A percentile compares a stretch with the other conserved stretches of the same genome.
These are phyloP conservation scores for Anastatus disparis DNA, from an alignment of 1,140 invertebrate genomes.

Conservation along the genomic window DNA sequence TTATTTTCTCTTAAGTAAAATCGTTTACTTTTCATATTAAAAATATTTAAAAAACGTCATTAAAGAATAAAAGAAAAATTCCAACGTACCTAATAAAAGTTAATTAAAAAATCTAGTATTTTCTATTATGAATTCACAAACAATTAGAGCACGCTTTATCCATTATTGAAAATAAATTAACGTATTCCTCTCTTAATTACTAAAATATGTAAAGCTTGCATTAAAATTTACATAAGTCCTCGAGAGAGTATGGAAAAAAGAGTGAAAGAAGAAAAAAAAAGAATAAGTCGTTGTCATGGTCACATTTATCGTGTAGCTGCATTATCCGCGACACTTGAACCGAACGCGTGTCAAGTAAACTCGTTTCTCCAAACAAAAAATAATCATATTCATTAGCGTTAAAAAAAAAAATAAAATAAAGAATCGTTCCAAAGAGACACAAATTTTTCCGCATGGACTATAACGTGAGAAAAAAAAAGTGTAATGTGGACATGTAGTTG, in stretches of 20 bases:
- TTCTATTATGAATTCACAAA: no score
- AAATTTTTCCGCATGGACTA: slow-evolving; percentile 29
- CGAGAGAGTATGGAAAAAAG: neutral
- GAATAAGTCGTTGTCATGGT: neutral
- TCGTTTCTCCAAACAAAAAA: slow-evolving; percentile 6
- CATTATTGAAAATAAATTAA: neutral
- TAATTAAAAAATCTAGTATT: no score
- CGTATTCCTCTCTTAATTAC: neutral
- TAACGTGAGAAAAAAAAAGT: slow-evolving; percentile 32
- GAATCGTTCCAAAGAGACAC: neutral
- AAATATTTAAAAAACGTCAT: no score
- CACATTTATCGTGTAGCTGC: neutral
- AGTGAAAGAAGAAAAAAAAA: neutral
- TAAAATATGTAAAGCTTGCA: neutral
- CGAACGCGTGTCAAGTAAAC: slow-evolving; percentile 3
- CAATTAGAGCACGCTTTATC: no score
- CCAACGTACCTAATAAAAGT: no score
- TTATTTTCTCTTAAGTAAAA: no score
- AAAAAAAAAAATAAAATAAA: no score
- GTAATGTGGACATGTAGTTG: neutral
- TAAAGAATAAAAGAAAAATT: no score
- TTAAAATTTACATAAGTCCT: slow-evolving; percentile 10
- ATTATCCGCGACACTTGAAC: slow-evolving; percentile 7
- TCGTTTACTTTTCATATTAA: no score
- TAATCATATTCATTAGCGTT: slow-evolving; percentile 33